A percentile compares a stretch with the other conserved stretches of the same genome.
Evolutionary conservation across 2,888 invertebrate species (phyloP).

Genomic region (Melanostoma mellinum): DNA sequence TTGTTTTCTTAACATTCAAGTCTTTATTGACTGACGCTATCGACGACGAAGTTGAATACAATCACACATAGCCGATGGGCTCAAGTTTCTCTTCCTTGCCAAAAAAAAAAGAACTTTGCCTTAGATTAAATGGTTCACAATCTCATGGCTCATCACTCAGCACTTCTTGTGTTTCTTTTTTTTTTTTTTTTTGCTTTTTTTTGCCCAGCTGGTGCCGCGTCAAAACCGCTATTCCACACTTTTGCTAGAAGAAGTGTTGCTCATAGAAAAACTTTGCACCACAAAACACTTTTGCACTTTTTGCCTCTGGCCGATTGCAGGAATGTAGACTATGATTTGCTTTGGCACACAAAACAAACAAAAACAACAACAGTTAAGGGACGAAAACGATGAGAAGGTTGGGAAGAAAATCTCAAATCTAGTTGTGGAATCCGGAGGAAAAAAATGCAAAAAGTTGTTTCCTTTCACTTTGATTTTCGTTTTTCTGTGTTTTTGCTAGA

Average conservation of each 20-base stretch:
- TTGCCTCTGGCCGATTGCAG: slow-evolving; percentile 15
- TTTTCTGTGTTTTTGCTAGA: slow-evolving; percentile 12
- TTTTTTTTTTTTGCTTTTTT: slow-evolving; percentile 17
- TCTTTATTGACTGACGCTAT: slow-evolving; percentile 59
- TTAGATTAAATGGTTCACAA: slow-evolving; percentile 53
- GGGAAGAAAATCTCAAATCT: slow-evolving; percentile 24
- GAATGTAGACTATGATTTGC: slow-evolving; percentile 28
- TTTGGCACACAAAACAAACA: slow-evolving; percentile 9
- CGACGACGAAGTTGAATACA: slow-evolving; percentile 30
- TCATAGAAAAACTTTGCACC: slow-evolving; percentile 52
- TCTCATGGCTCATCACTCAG: slow-evolving; percentile 62
- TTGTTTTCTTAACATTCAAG: slow-evolving; percentile 38
- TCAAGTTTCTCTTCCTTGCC: slow-evolving; percentile 5
- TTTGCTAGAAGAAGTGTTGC: slow-evolving; percentile 20
- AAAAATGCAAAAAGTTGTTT: slow-evolving; percentile 44
- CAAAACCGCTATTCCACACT: slow-evolving; percentile 29
- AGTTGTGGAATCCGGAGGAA: slow-evolving; percentile 10
- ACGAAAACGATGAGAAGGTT: slow-evolving; percentile 27
- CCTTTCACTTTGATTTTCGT: slow-evolving; percentile 34
- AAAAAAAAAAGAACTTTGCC: slow-evolving; percentile 9
- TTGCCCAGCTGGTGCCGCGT: neutral
- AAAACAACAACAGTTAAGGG: neutral
- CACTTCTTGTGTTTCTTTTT: slow-evolving; percentile 20
- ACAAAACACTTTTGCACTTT: slow-evolving; percentile 61
- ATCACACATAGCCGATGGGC: slow-evolving; percentile 9